These are phyloP conservation scores for Sturmia bella DNA, from an alignment of 2,888 invertebrate genomes.

Conservation along the genomic window DNA sequence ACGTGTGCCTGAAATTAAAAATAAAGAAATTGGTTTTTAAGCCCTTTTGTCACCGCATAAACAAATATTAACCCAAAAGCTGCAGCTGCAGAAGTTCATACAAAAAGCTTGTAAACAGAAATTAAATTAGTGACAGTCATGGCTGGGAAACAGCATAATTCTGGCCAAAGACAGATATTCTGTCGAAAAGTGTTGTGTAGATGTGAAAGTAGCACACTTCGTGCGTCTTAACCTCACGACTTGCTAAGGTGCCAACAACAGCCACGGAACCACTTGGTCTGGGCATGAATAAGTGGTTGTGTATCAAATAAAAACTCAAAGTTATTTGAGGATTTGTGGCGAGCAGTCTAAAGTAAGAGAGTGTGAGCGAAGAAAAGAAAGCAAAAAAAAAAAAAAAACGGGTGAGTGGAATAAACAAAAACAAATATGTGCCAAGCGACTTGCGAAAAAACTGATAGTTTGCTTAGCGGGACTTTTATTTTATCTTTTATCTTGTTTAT, in stretches of 20 bases:
- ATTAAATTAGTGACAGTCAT: conserved; percentile 67
- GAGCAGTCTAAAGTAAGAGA: conserved; percentile 36
- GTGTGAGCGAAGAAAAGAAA: background rate
- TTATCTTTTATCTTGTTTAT: background rate
- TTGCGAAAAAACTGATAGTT: background rate
- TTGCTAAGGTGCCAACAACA: background rate
- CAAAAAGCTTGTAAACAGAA: conserved; percentile 49
- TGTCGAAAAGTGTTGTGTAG: background rate
- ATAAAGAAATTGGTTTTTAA: background rate
- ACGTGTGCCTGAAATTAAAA: too few relatives aligned
- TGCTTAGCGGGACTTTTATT: conserved; percentile 8
- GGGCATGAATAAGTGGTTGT: conserved; percentile 12
- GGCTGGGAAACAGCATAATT: conserved; percentile 45
- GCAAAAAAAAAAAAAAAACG: background rate
- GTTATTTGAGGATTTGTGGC: conserved; percentile 65
- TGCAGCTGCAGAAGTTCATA: conserved; percentile 24
- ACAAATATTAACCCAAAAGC: background rate
- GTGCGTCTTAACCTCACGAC: background rate
- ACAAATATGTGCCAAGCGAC: conserved; percentile 29
- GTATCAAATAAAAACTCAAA: conserved; percentile 63
- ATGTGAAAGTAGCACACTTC: conserved; percentile 25
- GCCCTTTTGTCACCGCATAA: background rate
- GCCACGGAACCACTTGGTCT: background rate
- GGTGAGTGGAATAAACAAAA: conserved; percentile 64
- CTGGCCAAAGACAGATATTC: background rate